A percentile compares a stretch with the other conserved stretches of the same genome.
Evolutionary conservation across 2,888 invertebrate genomes (phyloP).

Genomic region (Caenorhabditis macrosperma): DNA sequence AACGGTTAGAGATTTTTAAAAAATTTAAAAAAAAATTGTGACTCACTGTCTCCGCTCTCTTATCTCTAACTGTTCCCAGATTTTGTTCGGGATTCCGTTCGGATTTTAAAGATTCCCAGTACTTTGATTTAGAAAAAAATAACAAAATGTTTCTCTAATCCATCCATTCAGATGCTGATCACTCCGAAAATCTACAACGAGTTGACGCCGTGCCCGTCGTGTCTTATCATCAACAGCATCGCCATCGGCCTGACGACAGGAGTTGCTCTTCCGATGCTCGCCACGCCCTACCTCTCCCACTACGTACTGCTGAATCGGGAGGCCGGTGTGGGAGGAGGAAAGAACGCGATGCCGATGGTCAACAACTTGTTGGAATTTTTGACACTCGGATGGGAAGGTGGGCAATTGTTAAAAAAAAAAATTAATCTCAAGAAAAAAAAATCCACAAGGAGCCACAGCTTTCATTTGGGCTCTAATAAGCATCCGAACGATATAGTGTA

Average conservation of each 20-base stretch:
- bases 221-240: conserved; percentile 58
- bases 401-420: background rate
- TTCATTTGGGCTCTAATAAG: too few species aligned
- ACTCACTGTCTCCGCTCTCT: too few species aligned
- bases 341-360: conserved; percentile 19
- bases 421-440: background rate
- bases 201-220: conserved; percentile 62
- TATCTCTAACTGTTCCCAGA: too few species aligned
- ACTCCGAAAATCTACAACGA: conserved; percentile 61
- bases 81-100: too few species aligned
- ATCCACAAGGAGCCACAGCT: background rate
- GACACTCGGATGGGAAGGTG: conserved; percentile 62
- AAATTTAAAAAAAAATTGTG: too few species aligned
- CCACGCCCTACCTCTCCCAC: conserved; percentile 74
- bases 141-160: background rate
- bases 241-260: conserved; percentile 69
- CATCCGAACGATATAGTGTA: too few species aligned
- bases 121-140: too few species aligned
- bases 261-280: conserved; percentile 69
- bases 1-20: too few species aligned
- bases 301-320: conserved; percentile 65
- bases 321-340: background rate
- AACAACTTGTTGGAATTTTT: conserved; percentile 66
- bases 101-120: too few species aligned
- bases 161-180: conserved; percentile 40